Evolutionary conservation across 2,113 vertebrate species (phyloP).

Genomic region (Dasyornis broadbenti): DNA sequence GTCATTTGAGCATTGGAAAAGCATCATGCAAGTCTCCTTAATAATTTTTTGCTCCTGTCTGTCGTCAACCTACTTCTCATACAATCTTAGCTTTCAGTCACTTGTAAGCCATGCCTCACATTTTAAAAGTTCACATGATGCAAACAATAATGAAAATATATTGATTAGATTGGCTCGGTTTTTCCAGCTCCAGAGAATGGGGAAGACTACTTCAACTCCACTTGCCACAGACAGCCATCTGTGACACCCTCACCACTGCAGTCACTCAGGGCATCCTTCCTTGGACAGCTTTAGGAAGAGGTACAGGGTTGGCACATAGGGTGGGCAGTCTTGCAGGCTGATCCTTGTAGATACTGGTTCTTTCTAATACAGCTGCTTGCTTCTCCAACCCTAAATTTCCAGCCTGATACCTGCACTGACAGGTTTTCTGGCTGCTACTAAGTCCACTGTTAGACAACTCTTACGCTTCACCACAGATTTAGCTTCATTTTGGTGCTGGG

Average conservation of each 20-base stretch:
- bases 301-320: not conserved
- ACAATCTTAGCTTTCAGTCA: not conserved
- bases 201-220: not conserved
- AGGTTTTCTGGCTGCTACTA: not conserved
- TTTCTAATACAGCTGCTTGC: not conserved
- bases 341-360: not conserved
- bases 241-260: not conserved
- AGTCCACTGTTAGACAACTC: not conserved
- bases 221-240: not conserved
- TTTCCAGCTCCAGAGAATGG: not conserved
- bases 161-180: not conserved
- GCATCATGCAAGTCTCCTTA: not conserved
- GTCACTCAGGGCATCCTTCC: not conserved
- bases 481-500: not conserved
- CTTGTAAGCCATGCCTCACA: not conserved
- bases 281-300: not conserved
- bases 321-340: not conserved
- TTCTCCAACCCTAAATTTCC: not conserved
- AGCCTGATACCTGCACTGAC: not conserved
- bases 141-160: not conserved
- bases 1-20: not conserved
- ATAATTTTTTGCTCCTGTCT: not conserved
- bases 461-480: not conserved
- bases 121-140: not conserved
- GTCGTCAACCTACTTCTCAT: not conserved